A percentile compares a stretch with the other conserved stretches of the same genome.
phyloP scores from a whole-genome alignment of 2,797 vertebrate species.

The Apogon hyalosoma region DNA sequence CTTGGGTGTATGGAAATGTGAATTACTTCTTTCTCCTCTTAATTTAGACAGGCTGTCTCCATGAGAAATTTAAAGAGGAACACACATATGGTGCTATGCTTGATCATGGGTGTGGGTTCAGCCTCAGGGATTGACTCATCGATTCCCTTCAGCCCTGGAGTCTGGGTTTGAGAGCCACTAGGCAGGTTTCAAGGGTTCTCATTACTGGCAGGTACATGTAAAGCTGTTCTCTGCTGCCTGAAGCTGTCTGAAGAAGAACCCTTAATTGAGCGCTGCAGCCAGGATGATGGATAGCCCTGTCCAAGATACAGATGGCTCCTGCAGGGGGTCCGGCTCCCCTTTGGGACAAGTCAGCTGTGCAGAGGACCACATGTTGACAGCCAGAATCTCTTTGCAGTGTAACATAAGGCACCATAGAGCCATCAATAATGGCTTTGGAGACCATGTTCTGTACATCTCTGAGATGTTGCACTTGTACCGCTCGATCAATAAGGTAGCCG shows the following conservation, averaged over 20 bases:
- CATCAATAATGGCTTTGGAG: constrained; percentile 56
- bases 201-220: constrained; percentile 76
- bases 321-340: constrained; percentile 67
- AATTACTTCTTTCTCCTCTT: constrained; percentile 42
- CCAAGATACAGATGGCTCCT: constrained; percentile 80
- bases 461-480: constrained; percentile 39
- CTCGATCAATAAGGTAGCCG: constrained; percentile 67
- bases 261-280: constrained; percentile 68
- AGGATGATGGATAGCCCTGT: constrained; percentile 81
- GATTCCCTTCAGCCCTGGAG: constrained; percentile 71
- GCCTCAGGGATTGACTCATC: constrained; percentile 69
- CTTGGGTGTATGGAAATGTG: constrained; percentile 4
- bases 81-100: constrained; percentile 47
- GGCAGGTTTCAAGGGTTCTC: constrained; percentile 77
- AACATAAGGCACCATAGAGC: constrained; percentile 58
- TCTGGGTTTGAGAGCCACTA: constrained; percentile 66
- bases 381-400: constrained; percentile 54
- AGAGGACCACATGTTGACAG: constrained; percentile 75
- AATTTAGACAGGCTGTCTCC: constrained; percentile 42
- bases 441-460: constrained; percentile 30
- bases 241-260: constrained; percentile 70
- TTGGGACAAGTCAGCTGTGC: constrained; percentile 69
- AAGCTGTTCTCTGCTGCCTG: constrained; percentile 68
- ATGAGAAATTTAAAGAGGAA: constrained; percentile 39
- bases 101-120: constrained; percentile 49